Evolutionary conservation across 2,888 invertebrate genomes (phyloP).

Genomic region (Mystacides longicornis): DNA sequence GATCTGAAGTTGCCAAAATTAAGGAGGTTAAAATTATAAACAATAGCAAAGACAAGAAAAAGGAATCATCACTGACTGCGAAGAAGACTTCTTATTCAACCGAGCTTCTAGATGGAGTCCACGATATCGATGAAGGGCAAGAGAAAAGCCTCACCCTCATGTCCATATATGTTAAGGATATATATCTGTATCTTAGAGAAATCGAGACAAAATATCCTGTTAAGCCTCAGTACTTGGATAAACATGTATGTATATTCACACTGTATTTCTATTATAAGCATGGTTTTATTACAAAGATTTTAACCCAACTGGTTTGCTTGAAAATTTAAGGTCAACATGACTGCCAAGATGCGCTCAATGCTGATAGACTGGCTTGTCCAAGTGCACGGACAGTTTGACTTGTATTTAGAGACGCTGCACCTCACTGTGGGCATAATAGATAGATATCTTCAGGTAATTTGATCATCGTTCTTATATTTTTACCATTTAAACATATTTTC

Average conservation of each 20-base stretch:
- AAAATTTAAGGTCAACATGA: slow-evolving; percentile 45
- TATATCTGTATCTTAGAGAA: slow-evolving; percentile 72
- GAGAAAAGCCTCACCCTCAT: slow-evolving; percentile 69
- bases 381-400: slow-evolving; percentile 79
- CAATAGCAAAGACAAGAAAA: not conserved
- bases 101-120: slow-evolving; percentile 42
- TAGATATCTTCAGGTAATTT: slow-evolving; percentile 70
- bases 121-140: slow-evolving; percentile 72
- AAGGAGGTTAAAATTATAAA: not conserved
- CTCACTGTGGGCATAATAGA: slow-evolving; percentile 83
- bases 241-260: slow-evolving; percentile 40
- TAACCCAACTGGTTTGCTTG: not conserved
- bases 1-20: not conserved
- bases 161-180: slow-evolving; percentile 81
- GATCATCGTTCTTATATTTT: not conserved
- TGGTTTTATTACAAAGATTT: not conserved
- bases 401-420: slow-evolving; percentile 84
- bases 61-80: not conserved
- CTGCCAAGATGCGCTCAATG: slow-evolving; percentile 79
- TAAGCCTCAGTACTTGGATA: slow-evolving; percentile 55
- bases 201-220: slow-evolving; percentile 67
- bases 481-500: no score
- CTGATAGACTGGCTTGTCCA: slow-evolving; percentile 93
- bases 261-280: not conserved
- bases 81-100: slow-evolving; percentile 26